A percentile compares a stretch with the other conserved stretches of the same genome.
These are phyloP conservation scores for Exocentrus adspersus DNA, from an alignment of 2,888 invertebrate species.

Conservation along the genomic window DNA sequence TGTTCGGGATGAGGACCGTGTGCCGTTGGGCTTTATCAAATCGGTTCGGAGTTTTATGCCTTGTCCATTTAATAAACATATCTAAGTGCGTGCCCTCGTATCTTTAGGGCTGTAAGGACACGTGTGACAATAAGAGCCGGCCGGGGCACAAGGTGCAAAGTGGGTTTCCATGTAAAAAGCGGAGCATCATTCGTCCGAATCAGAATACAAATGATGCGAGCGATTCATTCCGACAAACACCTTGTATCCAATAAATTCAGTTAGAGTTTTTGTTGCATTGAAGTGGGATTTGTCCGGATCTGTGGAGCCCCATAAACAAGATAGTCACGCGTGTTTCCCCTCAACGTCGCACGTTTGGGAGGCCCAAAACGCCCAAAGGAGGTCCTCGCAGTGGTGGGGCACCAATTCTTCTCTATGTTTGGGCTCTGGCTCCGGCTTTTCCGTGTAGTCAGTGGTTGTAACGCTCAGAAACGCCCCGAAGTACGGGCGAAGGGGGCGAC, in stretches of 20 bases:
- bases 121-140: conserved; percentile 60
- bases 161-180: conserved; percentile 65
- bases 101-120: conserved; percentile 59
- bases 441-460: conserved; percentile 58
- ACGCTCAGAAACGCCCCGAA: conserved; percentile 50
- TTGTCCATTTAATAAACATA: conserved; percentile 65
- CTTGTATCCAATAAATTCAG: conserved; percentile 66
- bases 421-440: conserved; percentile 54
- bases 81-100: conserved; percentile 58
- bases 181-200: conserved; percentile 64
- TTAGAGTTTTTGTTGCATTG: conserved; percentile 64
- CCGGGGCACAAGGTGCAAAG: conserved; percentile 62
- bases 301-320: conserved; percentile 64
- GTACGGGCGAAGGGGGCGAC: conserved; percentile 52
- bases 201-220: conserved; percentile 65
- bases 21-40: conserved; percentile 37
- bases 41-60: conserved; percentile 54
- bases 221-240: conserved; percentile 66
- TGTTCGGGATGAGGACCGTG: not conserved
- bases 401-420: conserved; percentile 48
- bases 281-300: conserved; percentile 65
- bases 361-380: conserved; percentile 33
- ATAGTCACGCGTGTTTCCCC: conserved; percentile 59
- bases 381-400: conserved; percentile 49
- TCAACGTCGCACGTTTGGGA: conserved; percentile 29